These are phyloP conservation scores for Ochropleura plecta DNA, from an alignment of 2,888 invertebrate genomes.

Conservation along the genomic window DNA sequence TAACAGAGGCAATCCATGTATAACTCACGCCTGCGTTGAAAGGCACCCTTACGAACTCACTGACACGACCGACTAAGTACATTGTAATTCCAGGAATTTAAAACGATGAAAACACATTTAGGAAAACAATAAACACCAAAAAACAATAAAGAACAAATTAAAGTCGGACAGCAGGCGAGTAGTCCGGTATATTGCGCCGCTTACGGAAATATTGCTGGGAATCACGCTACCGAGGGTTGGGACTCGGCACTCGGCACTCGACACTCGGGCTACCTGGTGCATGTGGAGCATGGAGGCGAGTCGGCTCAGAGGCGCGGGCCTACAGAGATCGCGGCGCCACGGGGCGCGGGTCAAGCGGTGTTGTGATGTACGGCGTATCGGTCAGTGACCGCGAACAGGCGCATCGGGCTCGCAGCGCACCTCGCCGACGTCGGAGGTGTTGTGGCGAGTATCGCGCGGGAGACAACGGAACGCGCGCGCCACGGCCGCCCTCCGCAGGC, in stretches of 20 bases:
- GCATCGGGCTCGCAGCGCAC: conserved; percentile 75
- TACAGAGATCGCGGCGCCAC: conserved; percentile 61
- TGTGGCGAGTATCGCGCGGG: conserved; percentile 80
- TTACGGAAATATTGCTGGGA: conserved; percentile 81
- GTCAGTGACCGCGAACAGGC: conserved; percentile 85
- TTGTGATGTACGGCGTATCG: conserved; percentile 76
- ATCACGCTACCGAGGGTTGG: conserved; percentile 84
- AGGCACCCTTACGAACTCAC: conserved; percentile 70
- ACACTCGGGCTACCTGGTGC: conserved; percentile 75
- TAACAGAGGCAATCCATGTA: conserved; percentile 57
- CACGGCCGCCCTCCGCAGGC: conserved; percentile 88
- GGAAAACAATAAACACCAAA: conserved; percentile 87
- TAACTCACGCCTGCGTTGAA: conserved; percentile 65
- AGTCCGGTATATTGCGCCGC: conserved; percentile 76
- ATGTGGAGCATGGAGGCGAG: conserved; percentile 69
- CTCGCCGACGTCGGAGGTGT: conserved; percentile 81
- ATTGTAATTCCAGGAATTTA: conserved; percentile 77
- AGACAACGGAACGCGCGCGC: conserved; percentile 84
- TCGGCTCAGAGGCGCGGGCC: conserved; percentile 64
- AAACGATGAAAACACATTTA: conserved; percentile 82
- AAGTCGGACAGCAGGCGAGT: conserved; percentile 83
- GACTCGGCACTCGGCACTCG: conserved; percentile 61
- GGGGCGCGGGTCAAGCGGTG: conserved; percentile 70
- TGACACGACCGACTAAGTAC: conserved; percentile 64
- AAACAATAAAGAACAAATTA: conserved; percentile 87